These are phyloP conservation scores for Metopolophium dirhodum DNA, from an alignment of 1,140 invertebrate species.

Conservation along the genomic window DNA sequence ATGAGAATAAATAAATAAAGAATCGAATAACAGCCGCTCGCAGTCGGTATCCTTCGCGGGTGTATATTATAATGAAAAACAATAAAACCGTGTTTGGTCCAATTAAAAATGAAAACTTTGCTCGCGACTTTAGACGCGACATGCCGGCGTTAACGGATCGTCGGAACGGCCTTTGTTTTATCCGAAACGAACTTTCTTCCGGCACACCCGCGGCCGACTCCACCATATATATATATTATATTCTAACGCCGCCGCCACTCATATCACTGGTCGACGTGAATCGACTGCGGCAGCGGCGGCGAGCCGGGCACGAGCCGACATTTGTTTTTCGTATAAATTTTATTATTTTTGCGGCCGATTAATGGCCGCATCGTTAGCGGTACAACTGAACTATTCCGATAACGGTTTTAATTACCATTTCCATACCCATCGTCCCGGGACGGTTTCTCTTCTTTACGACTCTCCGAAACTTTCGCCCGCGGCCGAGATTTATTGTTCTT, in stretches of 20 bases:
- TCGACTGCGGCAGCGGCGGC: neutral
- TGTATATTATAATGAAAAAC: constrained; percentile 32
- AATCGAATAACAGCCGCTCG: constrained; percentile 31
- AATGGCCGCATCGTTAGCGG: constrained; percentile 33
- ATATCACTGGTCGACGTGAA: neutral
- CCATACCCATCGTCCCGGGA: neutral
- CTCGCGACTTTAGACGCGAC: neutral
- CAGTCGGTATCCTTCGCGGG: neutral
- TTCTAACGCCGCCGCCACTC: neutral
- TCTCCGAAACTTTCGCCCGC: constrained; percentile 4
- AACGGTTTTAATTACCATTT: constrained; percentile 55
- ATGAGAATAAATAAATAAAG: constrained; percentile 30
- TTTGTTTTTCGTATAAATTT: constrained; percentile 20
- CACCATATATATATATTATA: neutral
- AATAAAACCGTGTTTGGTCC: constrained; percentile 48
- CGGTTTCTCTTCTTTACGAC: constrained; percentile 48
- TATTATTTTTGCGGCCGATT: constrained; percentile 42
- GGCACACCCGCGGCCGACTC: neutral
- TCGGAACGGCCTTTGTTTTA: constrained; percentile 46
- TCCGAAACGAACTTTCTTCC: constrained; percentile 35
- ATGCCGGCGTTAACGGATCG: constrained; percentile 37
- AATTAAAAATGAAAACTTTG: constrained; percentile 51
- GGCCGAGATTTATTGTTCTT: constrained; percentile 40
- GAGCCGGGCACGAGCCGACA: neutral
- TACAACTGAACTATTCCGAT: constrained; percentile 52